phyloP scores from a whole-genome alignment of 1,140 invertebrate genomes.

The Cydia strobilella region DNA sequence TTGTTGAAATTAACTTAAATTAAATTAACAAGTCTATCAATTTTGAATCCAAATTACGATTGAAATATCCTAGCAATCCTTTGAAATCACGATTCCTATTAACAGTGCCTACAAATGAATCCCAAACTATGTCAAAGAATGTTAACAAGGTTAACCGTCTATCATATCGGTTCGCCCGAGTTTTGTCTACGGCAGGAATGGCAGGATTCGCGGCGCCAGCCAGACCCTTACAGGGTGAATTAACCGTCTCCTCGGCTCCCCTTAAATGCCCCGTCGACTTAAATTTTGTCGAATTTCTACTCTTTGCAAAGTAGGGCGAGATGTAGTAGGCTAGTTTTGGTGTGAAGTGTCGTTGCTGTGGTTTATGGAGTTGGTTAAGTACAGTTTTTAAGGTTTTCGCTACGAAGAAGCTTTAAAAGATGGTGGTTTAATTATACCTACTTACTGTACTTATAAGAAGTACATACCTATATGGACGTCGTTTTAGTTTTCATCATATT shows the following conservation, averaged over 20 bases:
- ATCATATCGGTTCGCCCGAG: conserved; percentile 55
- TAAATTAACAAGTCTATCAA: too few species aligned
- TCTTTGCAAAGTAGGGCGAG: conserved; percentile 40
- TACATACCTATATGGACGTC: too few species aligned
- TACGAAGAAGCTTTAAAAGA: background rate
- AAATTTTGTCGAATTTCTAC: conserved; percentile 78
- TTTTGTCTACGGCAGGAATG: conserved; percentile 77
- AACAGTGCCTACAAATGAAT: conserved; percentile 19
- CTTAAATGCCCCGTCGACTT: conserved; percentile 76
- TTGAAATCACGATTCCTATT: background rate
- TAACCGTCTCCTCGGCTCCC: conserved; percentile 73
- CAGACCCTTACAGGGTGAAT: conserved; percentile 78
- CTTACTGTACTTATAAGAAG: too few species aligned
- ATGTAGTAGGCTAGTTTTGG: conserved; percentile 10
- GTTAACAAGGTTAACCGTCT: conserved; percentile 38
- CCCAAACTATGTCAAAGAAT: conserved; percentile 33
- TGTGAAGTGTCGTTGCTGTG: background rate
- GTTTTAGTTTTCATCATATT: too few species aligned
- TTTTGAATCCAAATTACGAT: too few species aligned
- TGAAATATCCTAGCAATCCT: conserved; percentile 5
- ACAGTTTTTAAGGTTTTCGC: background rate
- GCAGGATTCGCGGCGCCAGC: conserved; percentile 73
- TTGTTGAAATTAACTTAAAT: too few species aligned
- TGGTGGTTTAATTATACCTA: background rate
- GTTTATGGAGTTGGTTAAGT: conserved; percentile 1